phyloP scores from a whole-genome alignment of 2,797 vertebrate species.

The Apogon hyalosoma region DNA sequence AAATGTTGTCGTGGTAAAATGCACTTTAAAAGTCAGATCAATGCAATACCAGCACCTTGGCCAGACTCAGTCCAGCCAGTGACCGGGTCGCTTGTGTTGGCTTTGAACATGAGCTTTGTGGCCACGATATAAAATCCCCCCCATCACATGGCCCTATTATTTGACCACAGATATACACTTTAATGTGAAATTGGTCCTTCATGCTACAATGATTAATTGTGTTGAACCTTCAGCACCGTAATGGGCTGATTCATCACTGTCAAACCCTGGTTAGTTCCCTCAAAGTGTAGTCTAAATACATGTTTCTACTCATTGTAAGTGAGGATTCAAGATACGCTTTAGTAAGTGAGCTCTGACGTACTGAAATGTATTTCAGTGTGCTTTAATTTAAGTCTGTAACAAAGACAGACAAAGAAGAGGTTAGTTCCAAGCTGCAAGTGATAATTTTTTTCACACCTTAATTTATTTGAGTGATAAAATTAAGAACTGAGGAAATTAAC shows the following conservation, averaged over 20 bases:
- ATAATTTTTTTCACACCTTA: too few species aligned
- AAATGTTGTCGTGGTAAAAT: too few species aligned
- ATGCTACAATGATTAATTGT: slow-evolving; percentile 44
- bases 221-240: slow-evolving; percentile 29
- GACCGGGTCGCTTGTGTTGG: too few species aligned
- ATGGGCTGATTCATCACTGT: slow-evolving; percentile 54
- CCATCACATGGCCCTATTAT: too few species aligned
- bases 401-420: neutral
- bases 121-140: neutral
- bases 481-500: too few species aligned
- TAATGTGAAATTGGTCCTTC: slow-evolving; percentile 32
- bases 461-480: too few species aligned
- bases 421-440: too few species aligned
- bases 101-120: neutral
- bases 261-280: slow-evolving; percentile 7
- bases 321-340: slow-evolving; percentile 15
- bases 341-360: neutral
- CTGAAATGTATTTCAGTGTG: neutral
- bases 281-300: slow-evolving; percentile 10
- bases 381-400: neutral
- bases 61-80: too few species aligned
- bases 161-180: slow-evolving; percentile 14
- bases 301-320: slow-evolving; percentile 7
- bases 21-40: too few species aligned
- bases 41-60: too few species aligned